Percentiles rank a stretch among this genome's conserved stretches.
Conservation (phyloP, 1,140 invertebrate genomes). For the Eueides isabella region DNA sequence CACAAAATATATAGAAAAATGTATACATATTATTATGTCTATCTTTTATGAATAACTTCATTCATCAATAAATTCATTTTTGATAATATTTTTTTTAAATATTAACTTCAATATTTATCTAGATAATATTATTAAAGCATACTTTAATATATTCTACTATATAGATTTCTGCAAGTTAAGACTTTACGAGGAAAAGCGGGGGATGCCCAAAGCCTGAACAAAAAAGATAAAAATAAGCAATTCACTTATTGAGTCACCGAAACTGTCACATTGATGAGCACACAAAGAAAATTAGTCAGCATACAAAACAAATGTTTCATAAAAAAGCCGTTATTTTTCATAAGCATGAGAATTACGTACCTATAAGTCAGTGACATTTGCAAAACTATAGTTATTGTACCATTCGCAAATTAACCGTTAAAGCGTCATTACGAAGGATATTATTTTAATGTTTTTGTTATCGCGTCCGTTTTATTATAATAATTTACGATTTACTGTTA, state of each 20-base stretch:
- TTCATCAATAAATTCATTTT: too few species aligned
- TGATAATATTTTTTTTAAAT: too few species aligned
- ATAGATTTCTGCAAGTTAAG: too few species aligned
- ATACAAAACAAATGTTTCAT: neutral
- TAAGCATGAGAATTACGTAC: neutral
- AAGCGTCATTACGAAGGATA: neutral
- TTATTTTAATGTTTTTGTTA: neutral
- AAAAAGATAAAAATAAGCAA: neutral
- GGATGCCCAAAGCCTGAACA: neutral
- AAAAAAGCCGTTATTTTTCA: slow-evolving; percentile 16
- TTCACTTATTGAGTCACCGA: neutral
- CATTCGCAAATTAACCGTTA: slow-evolving; percentile 11
- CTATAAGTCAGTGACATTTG: slow-evolving; percentile 21
- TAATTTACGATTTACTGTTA: neutral
- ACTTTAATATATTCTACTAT: too few species aligned
- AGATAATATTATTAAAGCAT: too few species aligned
- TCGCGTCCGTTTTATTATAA: neutral
- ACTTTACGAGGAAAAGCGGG: neutral
- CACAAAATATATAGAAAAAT: too few species aligned
- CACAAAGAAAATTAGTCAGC: neutral
- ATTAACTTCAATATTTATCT: too few species aligned
- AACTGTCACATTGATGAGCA: neutral
- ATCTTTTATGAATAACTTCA: too few species aligned
- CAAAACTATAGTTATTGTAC: slow-evolving; percentile 1
- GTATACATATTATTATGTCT: too few species aligned